Conservation (phyloP, 1,140 invertebrate genomes). For the Odontomachus brunneus region DNA sequence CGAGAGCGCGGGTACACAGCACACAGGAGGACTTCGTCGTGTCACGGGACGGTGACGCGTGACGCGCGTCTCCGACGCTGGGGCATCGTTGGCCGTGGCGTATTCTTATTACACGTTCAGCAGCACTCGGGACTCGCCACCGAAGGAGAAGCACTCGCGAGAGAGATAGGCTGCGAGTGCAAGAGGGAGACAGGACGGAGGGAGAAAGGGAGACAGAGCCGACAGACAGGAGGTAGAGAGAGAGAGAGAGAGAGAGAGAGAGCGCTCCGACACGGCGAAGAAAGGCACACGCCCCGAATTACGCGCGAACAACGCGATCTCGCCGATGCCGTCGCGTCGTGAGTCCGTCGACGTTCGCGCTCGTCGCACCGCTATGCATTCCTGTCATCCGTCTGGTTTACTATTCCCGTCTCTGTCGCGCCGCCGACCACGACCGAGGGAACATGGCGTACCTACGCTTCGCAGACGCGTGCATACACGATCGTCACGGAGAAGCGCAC, state of each 20-base stretch:
- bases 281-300: slow-evolving; percentile 70
- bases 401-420: slow-evolving; percentile 21
- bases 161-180: slow-evolving; percentile 19
- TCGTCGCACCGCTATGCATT: slow-evolving; percentile 56
- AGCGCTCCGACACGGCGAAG: slow-evolving; percentile 24
- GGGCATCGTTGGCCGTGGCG: slow-evolving; percentile 30
- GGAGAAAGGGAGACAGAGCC: not conserved
- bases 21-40: slow-evolving; percentile 29
- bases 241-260: slow-evolving; percentile 12
- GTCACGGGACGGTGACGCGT: slow-evolving; percentile 70
- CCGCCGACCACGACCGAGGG: slow-evolving; percentile 59
- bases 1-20: not conserved
- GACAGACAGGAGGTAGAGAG: not conserved
- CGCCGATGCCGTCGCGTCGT: slow-evolving; percentile 11
- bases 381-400: slow-evolving; percentile 67
- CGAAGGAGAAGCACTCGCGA: slow-evolving; percentile 4
- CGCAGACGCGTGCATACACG: slow-evolving; percentile 47
- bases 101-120: slow-evolving; percentile 54
- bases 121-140: slow-evolving; percentile 27
- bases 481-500: slow-evolving; percentile 13
- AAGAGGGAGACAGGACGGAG: not conserved
- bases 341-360: not conserved
- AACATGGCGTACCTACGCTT: slow-evolving; percentile 72
- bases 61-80: slow-evolving; percentile 22
- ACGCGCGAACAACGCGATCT: slow-evolving; percentile 65